Conservation (phyloP, 1,140 invertebrate species). For the Oryctes rhinoceros region DNA sequence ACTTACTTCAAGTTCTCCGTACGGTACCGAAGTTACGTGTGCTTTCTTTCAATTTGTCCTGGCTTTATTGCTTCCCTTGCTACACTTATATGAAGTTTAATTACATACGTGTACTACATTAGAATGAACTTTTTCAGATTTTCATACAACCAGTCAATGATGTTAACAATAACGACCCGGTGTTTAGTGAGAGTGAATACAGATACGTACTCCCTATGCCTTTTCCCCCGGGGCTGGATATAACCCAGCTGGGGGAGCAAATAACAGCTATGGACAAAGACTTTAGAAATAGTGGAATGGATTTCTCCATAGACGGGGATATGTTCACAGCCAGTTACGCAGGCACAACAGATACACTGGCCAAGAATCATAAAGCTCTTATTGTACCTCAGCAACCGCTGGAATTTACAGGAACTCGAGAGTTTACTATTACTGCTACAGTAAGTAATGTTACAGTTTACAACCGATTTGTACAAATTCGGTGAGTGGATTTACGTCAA, state of each 20-base stretch:
- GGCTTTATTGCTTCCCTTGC: too few relatives aligned
- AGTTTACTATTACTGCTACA: neutral
- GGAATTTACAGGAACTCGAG: neutral
- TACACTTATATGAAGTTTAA: too few relatives aligned
- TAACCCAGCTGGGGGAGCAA: neutral
- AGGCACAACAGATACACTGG: neutral
- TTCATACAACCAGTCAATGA: neutral
- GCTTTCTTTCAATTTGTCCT: neutral
- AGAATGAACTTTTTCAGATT: conserved; percentile 14
- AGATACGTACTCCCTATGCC: conserved; percentile 15
- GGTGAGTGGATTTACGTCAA: neutral
- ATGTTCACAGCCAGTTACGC: neutral
- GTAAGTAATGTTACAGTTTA: neutral
- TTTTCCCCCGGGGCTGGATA: neutral
- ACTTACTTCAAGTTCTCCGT: too few relatives aligned
- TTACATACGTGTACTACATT: too few relatives aligned
- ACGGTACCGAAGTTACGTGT: neutral
- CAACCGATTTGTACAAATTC: neutral
- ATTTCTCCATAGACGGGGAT: neutral
- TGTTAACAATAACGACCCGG: neutral
- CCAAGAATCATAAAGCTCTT: neutral
- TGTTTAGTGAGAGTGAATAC: neutral
- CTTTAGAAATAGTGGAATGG: neutral
- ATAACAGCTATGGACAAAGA: conserved; percentile 13
- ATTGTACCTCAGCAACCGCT: neutral